These are phyloP conservation scores for Musca domestica DNA, from an alignment of 1,140 invertebrate species.

Conservation along the genomic window DNA sequence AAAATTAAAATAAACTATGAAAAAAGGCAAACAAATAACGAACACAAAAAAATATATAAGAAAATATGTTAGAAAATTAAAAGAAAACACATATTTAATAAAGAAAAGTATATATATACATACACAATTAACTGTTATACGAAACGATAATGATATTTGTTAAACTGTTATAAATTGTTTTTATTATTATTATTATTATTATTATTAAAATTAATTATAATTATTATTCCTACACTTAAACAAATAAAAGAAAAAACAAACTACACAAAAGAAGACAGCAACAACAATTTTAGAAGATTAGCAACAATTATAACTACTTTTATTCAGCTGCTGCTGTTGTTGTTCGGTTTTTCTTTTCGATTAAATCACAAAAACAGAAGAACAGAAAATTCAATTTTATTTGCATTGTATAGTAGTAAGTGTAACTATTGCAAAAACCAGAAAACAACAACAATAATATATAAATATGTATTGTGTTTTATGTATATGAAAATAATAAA, in stretches of 20 bases:
- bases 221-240: too few species aligned
- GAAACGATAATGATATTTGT: constrained; percentile 10
- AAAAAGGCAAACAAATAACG: neutral
- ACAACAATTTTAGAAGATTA: too few species aligned
- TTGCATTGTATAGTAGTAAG: neutral
- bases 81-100: neutral
- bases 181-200: constrained; percentile 9
- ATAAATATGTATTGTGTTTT: too few species aligned
- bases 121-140: constrained; percentile 10
- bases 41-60: neutral
- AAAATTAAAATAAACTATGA: neutral
- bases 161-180: constrained; percentile 15
- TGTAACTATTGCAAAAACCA: too few species aligned
- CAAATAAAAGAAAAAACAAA: too few species aligned
- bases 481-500: too few species aligned
- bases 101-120: too few species aligned
- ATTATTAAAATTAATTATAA: constrained; percentile 12
- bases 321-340: too few species aligned
- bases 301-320: too few species aligned
- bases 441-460: too few species aligned
- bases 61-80: neutral
- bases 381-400: neutral
- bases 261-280: too few species aligned
- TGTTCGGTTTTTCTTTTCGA: too few species aligned
- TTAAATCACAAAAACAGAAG: neutral